A percentile compares a stretch with the other conserved stretches of the same genome.
Evolutionary conservation across 1,140 invertebrate species (phyloP).

Genomic region (Ridgeia piscesae): DNA sequence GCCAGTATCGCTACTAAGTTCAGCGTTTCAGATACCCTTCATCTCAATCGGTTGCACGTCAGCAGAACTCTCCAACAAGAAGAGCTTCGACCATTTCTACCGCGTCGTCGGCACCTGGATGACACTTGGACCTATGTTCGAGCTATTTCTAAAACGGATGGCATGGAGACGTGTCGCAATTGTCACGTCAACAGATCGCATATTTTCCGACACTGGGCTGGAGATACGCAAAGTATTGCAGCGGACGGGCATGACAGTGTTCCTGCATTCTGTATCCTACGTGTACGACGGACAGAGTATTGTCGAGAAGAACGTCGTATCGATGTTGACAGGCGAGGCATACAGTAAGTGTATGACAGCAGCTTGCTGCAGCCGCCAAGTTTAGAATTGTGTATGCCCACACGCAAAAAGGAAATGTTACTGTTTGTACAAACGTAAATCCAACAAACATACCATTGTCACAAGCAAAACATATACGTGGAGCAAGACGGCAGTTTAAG

Average conservation of each 20-base stretch:
- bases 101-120: not conserved
- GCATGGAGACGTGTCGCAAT: not conserved
- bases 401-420: not conserved
- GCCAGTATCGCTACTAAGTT: not conserved
- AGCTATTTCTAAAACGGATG: not conserved
- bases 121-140: not conserved
- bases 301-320: not conserved
- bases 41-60: not conserved
- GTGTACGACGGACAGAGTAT: not conserved
- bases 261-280: not conserved
- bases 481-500: too few species aligned
- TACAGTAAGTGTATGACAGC: not conserved
- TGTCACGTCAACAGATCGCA: not conserved
- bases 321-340: not conserved
- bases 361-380: not conserved
- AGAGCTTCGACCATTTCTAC: not conserved
- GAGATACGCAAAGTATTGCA: not conserved
- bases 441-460: too few species aligned
- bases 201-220: not conserved
- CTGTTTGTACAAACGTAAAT: too few species aligned
- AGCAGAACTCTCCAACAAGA: not conserved
- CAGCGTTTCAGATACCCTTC: not conserved
- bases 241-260: not conserved
- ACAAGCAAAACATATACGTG: too few species aligned
- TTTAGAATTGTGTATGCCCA: not conserved